phyloP scores from a whole-genome alignment of 2,888 invertebrate genomes.

The Falcaria lacertinaria region DNA sequence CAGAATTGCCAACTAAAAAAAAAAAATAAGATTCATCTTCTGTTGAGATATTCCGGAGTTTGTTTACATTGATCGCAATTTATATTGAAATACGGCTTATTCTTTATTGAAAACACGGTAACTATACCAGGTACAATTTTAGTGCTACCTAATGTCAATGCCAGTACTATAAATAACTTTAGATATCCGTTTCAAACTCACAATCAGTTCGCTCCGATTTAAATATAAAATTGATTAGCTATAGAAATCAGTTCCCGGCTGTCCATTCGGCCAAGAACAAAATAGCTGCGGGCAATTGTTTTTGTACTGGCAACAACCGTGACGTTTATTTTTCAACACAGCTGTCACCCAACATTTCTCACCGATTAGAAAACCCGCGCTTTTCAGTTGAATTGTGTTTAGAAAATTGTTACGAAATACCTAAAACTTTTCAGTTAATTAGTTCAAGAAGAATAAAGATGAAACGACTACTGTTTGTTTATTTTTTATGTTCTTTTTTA shows the following conservation, averaged over 20 bases:
- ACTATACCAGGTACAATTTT: no score
- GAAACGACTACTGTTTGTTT: not conserved
- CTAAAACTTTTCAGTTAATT: not conserved
- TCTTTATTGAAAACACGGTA: no score
- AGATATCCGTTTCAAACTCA: conserved; percentile 3
- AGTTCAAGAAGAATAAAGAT: not conserved
- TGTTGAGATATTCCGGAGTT: no score
- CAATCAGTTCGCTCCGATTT: conserved; percentile 2
- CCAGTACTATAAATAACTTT: not conserved
- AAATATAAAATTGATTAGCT: conserved; percentile 9
- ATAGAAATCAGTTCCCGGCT: not conserved
- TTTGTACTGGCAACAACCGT: conserved; percentile 11
- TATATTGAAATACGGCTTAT: conserved; percentile 3
- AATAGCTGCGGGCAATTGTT: conserved; percentile 8
- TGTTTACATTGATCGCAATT: conserved; percentile 2
- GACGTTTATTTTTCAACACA: not conserved
- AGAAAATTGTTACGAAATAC: conserved; percentile 1
- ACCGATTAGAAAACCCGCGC: conserved; percentile 5
- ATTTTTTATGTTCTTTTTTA: no score
- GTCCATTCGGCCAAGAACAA: conserved; percentile 2
- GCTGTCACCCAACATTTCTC: not conserved
- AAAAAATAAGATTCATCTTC: no score
- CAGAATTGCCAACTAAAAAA: no score
- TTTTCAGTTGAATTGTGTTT: conserved; percentile 6
- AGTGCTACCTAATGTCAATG: not conserved